Conservation (phyloP, 2,888 invertebrate genomes). For the Teinopalpus imperialis region DNA sequence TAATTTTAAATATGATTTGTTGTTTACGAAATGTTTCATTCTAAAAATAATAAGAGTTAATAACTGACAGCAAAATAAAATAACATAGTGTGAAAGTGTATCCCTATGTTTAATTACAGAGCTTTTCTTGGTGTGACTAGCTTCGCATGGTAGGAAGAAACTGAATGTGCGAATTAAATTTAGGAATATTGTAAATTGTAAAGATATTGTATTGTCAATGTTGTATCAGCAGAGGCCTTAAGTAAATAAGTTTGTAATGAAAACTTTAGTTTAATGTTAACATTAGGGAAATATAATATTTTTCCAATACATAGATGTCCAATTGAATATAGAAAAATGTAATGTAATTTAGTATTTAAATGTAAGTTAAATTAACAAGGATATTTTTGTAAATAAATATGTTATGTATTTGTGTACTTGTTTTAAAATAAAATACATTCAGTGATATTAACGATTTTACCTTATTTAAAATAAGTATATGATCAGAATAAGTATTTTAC, state of each 20-base stretch:
- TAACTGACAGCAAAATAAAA: too few relatives aligned
- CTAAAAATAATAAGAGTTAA: too few relatives aligned
- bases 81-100: too few relatives aligned
- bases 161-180: background rate
- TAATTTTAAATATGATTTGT: too few relatives aligned
- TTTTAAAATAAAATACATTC: slow-evolving; percentile 31
- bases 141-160: slow-evolving; percentile 56
- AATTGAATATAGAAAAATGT: slow-evolving; percentile 37
- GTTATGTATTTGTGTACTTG: slow-evolving; percentile 61
- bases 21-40: too few relatives aligned
- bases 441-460: too few relatives aligned
- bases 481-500: too few relatives aligned
- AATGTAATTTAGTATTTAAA: slow-evolving; percentile 31
- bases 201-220: background rate
- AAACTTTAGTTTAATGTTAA: background rate
- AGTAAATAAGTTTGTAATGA: slow-evolving; percentile 8
- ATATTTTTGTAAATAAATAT: slow-evolving; percentile 71
- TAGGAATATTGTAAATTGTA: slow-evolving; percentile 1
- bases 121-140: too few relatives aligned
- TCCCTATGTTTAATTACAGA: too few relatives aligned
- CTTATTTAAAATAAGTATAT: too few relatives aligned
- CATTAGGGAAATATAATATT: slow-evolving; percentile 14
- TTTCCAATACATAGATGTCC: slow-evolving; percentile 34
- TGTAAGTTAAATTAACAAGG: slow-evolving; percentile 43
- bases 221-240: slow-evolving; percentile 20